A percentile compares a stretch with the other conserved stretches of the same genome.
Conservation (phyloP, 2,797 vertebrate genomes). For the Hydrolagus colliei region DNA sequence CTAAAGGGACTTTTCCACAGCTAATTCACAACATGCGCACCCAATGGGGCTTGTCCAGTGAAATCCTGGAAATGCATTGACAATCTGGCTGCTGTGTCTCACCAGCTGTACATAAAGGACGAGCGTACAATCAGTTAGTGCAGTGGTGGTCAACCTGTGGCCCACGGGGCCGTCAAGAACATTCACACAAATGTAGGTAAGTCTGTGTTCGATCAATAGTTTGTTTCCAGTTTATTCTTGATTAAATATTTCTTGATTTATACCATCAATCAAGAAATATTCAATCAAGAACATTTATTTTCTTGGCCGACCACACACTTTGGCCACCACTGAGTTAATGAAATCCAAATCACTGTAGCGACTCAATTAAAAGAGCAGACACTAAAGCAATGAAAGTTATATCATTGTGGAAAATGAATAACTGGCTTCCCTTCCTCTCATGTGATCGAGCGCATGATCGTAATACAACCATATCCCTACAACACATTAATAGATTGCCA, state of each 20-base stretch:
- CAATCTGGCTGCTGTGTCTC: neutral
- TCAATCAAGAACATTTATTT: too few relatives aligned
- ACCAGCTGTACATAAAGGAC: neutral
- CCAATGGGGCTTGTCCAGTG: neutral
- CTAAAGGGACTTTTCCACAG: neutral
- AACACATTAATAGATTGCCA: constrained; percentile 17
- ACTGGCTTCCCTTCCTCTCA: neutral
- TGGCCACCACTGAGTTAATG: too few relatives aligned
- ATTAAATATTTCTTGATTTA: too few relatives aligned
- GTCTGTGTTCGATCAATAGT: too few relatives aligned
- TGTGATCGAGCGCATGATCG: neutral
- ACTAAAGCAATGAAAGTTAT: neutral
- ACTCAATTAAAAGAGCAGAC: neutral
- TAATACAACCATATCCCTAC: neutral
- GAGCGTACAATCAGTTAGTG: too few relatives aligned
- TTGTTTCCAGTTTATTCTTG: too few relatives aligned
- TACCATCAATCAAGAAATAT: too few relatives aligned
- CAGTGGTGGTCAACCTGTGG: too few relatives aligned
- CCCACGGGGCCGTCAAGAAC: too few relatives aligned
- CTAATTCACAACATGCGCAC: neutral
- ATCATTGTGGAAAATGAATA: neutral
- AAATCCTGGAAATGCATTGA: neutral
- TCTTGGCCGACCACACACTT: too few relatives aligned
- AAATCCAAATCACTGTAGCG: neutral
- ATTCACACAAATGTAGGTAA: too few relatives aligned